Evolutionary conservation across 2,113 vertebrate genomes (phyloP).

Genomic region (Sisor rabdophorus): DNA sequence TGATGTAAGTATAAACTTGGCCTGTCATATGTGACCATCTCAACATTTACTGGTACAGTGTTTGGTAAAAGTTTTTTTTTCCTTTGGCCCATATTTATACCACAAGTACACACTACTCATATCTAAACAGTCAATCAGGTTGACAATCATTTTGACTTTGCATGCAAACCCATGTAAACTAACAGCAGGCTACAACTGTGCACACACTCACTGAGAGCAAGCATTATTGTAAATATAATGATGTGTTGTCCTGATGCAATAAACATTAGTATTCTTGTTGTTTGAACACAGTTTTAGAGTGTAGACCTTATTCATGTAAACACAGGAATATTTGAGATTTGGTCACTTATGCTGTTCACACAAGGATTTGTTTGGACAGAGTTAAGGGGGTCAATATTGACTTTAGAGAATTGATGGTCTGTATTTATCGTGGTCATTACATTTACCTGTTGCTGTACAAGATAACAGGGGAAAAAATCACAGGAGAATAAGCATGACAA

Average conservation of each 20-base stretch:
- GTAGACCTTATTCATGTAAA: conserved; percentile 44
- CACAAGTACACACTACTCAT: conserved; percentile 16
- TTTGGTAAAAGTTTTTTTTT: not conserved
- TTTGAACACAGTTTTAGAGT: not conserved
- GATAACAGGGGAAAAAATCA: conserved; percentile 27
- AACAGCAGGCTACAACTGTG: conserved; percentile 32
- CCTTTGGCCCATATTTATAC: conserved; percentile 25
- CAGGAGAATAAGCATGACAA: conserved; percentile 6
- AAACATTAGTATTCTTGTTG: conserved; percentile 15
- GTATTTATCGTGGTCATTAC: conserved; percentile 22
- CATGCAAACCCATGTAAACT: conserved; percentile 51
- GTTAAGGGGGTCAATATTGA: conserved; percentile 55
- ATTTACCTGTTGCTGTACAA: conserved; percentile 30
- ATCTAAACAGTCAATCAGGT: conserved; percentile 47
- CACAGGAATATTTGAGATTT: conserved; percentile 39
- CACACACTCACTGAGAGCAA: conserved; percentile 13
- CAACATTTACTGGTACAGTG: conserved; percentile 24
- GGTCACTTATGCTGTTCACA: conserved; percentile 23
- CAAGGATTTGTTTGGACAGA: conserved; percentile 31
- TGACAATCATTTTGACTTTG: conserved; percentile 9
- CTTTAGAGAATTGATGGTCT: conserved; percentile 34
- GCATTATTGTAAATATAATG: conserved; percentile 2
- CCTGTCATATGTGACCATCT: not conserved
- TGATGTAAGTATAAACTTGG: too few species aligned
- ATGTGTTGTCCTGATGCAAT: not conserved